These are phyloP conservation scores for Drosophila sturtevanti DNA, from an alignment of 1,140 invertebrate genomes.

Conservation along the genomic window DNA sequence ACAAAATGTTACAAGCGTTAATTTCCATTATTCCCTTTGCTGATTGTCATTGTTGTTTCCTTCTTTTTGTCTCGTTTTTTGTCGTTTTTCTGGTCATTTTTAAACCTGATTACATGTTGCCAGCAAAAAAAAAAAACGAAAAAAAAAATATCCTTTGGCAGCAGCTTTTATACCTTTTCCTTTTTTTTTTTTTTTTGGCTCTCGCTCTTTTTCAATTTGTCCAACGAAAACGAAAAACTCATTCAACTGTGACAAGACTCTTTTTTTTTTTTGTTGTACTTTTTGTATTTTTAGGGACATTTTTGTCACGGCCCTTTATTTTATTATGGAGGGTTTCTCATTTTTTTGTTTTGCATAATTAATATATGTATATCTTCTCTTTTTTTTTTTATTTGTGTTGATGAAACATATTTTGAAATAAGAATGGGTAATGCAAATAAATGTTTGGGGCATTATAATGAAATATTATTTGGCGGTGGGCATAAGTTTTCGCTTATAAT, in stretches of 20 bases:
- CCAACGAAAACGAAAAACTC: slow-evolving; percentile 52
- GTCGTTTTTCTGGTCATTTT: slow-evolving; percentile 62
- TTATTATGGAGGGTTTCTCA: slow-evolving; percentile 22
- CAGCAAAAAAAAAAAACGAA: not conserved
- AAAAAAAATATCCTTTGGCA: slow-evolving; percentile 56
- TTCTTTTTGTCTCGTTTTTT: slow-evolving; percentile 48
- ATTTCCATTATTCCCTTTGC: slow-evolving; percentile 59
- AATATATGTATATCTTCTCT: slow-evolving; percentile 62
- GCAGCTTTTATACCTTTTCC: slow-evolving; percentile 53
- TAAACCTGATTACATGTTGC: slow-evolving; percentile 70
- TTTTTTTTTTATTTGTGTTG: slow-evolving; percentile 21
- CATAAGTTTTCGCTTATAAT: not conserved
- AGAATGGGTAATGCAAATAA: slow-evolving; percentile 71
- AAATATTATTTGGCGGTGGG: slow-evolving; percentile 29
- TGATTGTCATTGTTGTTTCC: slow-evolving; percentile 62
- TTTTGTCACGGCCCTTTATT: slow-evolving; percentile 32
- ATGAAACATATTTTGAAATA: slow-evolving; percentile 67
- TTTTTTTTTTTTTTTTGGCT: slow-evolving; percentile 35
- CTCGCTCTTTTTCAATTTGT: slow-evolving; percentile 68
- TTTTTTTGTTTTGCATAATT: slow-evolving; percentile 60
- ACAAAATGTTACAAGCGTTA: slow-evolving; percentile 62
- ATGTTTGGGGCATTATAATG: slow-evolving; percentile 37
- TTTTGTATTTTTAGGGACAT: slow-evolving; percentile 4
- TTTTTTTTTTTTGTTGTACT: slow-evolving; percentile 37
- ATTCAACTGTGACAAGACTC: slow-evolving; percentile 63